Evolutionary conservation across 2,888 invertebrate genomes (phyloP).

Genomic region (Caenorhabditis sp.): DNA sequence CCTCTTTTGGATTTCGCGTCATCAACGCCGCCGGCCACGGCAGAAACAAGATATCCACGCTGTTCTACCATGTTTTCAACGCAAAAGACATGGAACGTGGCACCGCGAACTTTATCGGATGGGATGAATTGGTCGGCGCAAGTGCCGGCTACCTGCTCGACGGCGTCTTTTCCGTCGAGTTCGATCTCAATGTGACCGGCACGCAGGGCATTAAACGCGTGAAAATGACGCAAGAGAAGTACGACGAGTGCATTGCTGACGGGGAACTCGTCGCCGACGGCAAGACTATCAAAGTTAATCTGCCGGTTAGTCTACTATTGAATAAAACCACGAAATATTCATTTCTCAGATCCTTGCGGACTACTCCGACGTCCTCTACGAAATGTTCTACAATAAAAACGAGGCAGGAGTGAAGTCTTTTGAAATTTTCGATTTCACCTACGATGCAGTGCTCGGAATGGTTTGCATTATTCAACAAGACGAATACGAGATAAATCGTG

Average conservation of each 20-base stretch:
- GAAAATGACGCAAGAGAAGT: constrained; percentile 2
- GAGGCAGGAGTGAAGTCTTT: neutral
- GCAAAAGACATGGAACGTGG: constrained; percentile 17
- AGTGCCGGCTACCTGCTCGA: constrained; percentile 20
- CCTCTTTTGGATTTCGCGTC: constrained; percentile 29
- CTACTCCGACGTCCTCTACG: constrained; percentile 8
- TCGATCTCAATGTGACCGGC: constrained; percentile 22
- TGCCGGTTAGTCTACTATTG: constrained; percentile 8
- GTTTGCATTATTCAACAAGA: constrained; percentile 31
- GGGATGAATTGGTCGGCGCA: constrained; percentile 7
- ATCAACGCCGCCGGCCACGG: constrained; percentile 18
- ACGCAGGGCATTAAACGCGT: constrained; percentile 12
- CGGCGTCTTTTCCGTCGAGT: constrained; percentile 18
- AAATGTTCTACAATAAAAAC: constrained; percentile 20
- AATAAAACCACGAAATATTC: neutral
- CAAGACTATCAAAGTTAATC: constrained; percentile 9
- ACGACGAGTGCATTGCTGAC: constrained; percentile 17
- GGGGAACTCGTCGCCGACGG: constrained; percentile 21
- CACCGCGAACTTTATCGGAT: constrained; percentile 1
- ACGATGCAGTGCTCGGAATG: constrained; percentile 33
- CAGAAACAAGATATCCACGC: constrained; percentile 13
- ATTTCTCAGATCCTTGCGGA: constrained; percentile 33
- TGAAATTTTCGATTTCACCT: constrained; percentile 34
- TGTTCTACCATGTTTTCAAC: constrained; percentile 12
- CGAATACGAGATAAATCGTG: constrained; percentile 13